Base-by-base conservation (phyloP, 2,113 vertebrate genomes). In the Microcebus jonahi region DNA sequence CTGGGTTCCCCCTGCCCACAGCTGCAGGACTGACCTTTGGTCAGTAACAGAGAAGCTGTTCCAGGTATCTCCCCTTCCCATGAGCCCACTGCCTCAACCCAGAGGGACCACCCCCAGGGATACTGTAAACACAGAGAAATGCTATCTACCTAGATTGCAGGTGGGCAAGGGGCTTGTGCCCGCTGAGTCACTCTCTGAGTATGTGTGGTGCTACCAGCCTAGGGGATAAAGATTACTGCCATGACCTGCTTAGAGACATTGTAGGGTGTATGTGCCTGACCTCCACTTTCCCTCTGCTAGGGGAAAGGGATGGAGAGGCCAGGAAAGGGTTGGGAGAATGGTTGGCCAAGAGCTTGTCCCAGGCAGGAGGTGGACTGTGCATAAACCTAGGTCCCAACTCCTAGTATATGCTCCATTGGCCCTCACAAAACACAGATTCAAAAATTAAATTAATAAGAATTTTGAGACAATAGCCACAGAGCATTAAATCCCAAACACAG, bases 381-480 rank as follows among this genome's bases (percentile, higher is more conserved):
- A 7, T 65, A 71, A 80, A 20, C 45, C 53, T 48, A 45, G 63
- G 45, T 34, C 50, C 67, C 15, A 77, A 36, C 27, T 53, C n/a
- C 29, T 25, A 55, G 57, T 6, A 10, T 15, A 3, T 48, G 42
- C 42, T 92, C 29, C n/a, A 45, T 70, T 76, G 48, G 59, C 59
- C 57, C 90, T 91, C 91, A 75, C 50, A 80, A 79, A 82, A 67
- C 36, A 53, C 4, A 87, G 53, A 91, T 76, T 89, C 45, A 84
- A 59, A 92, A 59, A 71, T 50, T 89, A 70, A 82, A 82, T 82
- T 90, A 50, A 75, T 67, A 79, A 89, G 31, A 85, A 61, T 76
- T 76, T 85, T 4, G 31, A 71, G 59, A 93, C 39, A 45, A 23
- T 31, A 42, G 61, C 13, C 4, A 61, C 23, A 57, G 59, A 82